Conservation (phyloP, 2,888 invertebrate genomes). For the Tetragonisca angustula region DNA sequence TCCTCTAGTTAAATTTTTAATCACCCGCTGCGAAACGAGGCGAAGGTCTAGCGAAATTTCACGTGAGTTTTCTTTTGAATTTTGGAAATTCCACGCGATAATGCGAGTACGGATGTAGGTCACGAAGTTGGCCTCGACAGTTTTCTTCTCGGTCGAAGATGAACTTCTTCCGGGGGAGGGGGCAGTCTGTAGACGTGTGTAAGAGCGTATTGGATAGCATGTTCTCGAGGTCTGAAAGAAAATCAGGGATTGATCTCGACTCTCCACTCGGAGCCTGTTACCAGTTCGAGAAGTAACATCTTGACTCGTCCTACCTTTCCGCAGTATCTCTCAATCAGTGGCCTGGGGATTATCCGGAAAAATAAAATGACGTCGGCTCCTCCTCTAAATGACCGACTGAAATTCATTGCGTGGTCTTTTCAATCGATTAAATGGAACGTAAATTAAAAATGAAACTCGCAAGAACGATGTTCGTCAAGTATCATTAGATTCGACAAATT, state of each 20-base stretch:
- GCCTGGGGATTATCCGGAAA: neutral
- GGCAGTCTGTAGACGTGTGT: neutral
- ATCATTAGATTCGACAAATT: too few relatives aligned
- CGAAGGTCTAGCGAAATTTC: neutral
- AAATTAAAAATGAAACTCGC: too few relatives aligned
- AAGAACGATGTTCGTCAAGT: too few relatives aligned
- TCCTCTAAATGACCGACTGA: neutral
- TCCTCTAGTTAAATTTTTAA: neutral
- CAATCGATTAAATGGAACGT: too few relatives aligned
- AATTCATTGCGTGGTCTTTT: neutral
- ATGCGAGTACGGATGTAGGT: too few relatives aligned
- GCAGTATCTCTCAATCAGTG: conserved; percentile 1
- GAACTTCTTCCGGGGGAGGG: neutral
- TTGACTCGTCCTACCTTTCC: conserved; percentile 28
- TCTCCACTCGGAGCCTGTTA: conserved; percentile 54
- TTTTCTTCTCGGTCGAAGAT: conserved; percentile 24
- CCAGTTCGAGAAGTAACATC: conserved; percentile 41
- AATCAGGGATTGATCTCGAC: conserved; percentile 64
- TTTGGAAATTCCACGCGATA: neutral
- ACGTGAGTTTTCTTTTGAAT: neutral
- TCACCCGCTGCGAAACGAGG: neutral
- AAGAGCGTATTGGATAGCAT: conserved; percentile 37
- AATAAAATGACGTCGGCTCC: neutral
- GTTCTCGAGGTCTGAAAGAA: conserved; percentile 31
- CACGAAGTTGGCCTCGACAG: neutral